phyloP scores from a whole-genome alignment of 2,888 invertebrate species.

The Ectemnius lituratus region DNA sequence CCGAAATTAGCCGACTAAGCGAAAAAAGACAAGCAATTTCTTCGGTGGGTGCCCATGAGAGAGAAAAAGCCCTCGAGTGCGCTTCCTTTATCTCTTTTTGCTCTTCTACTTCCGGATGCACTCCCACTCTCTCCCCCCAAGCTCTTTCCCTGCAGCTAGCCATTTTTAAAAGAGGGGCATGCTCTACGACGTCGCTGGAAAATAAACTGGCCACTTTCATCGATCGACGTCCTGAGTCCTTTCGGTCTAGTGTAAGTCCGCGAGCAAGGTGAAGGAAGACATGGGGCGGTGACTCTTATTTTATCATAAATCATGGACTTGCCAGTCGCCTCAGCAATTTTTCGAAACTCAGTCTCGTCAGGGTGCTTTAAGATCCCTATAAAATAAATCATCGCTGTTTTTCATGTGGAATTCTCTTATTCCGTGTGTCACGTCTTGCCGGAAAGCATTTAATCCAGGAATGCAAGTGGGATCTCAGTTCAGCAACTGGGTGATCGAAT shows the following conservation, averaged over 20 bases:
- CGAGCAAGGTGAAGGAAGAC: not conserved
- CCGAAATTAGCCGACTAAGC: conserved; percentile 53
- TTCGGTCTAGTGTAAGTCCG: conserved; percentile 31
- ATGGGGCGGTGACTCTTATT: not conserved
- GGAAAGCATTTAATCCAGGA: no score
- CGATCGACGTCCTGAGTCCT: conserved; percentile 57
- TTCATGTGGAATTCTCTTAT: no score
- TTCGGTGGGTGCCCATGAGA: conserved; percentile 37
- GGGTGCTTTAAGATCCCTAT: no score
- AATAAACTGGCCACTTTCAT: conserved; percentile 63
- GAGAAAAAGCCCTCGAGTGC: conserved; percentile 34
- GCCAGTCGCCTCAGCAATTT: no score
- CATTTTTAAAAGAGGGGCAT: conserved; percentile 15
- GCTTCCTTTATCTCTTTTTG: conserved; percentile 23
- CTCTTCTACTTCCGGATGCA: conserved; percentile 1
- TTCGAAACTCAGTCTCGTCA: no score
- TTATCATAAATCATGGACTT: no score
- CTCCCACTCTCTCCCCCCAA: not conserved
- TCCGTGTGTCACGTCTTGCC: no score
- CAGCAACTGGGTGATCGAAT: no score
- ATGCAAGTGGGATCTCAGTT: no score
- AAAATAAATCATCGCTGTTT: no score
- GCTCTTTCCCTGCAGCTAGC: not conserved
- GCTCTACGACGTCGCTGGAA: conserved; percentile 44
- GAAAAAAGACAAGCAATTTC: conserved; percentile 58